These are phyloP conservation scores for Myotis daubentonii DNA, from an alignment of 2,797 vertebrate species.

Conservation along the genomic window DNA sequence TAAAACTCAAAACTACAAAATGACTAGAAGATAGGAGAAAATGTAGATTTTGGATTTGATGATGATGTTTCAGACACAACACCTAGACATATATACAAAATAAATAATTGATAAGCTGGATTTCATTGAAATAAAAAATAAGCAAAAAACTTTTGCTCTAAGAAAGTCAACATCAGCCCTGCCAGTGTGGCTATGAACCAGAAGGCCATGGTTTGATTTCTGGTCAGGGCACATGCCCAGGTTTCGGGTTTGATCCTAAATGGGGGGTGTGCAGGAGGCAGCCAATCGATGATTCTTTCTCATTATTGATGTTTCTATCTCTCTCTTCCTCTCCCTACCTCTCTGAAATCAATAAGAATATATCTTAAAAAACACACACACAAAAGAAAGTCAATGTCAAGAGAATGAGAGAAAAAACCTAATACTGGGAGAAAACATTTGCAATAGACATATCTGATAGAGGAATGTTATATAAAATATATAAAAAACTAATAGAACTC, in stretches of 20 bases:
- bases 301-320: too few relatives aligned
- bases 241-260: too few relatives aligned
- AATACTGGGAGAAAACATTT: not conserved
- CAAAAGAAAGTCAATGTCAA: not conserved
- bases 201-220: too few relatives aligned
- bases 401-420: not conserved
- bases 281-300: too few relatives aligned
- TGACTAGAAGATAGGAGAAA: not conserved
- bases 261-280: too few relatives aligned
- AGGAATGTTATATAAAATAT: not conserved
- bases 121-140: constrained; percentile 2
- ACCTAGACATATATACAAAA: not conserved
- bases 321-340: too few relatives aligned
- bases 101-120: not conserved
- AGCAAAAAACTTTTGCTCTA: not conserved
- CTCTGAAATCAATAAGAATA: too few relatives aligned
- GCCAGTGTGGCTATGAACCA: too few relatives aligned
- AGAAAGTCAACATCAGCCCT: not conserved
- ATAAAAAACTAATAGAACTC: not conserved
- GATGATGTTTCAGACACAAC: not conserved
- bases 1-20: not conserved
- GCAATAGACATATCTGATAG: not conserved
- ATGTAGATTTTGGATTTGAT: not conserved
- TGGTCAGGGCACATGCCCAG: too few relatives aligned
- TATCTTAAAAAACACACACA: too few relatives aligned